These are phyloP conservation scores for Cephus pygmeus DNA, from an alignment of 2,888 invertebrate genomes.

Conservation along the genomic window DNA sequence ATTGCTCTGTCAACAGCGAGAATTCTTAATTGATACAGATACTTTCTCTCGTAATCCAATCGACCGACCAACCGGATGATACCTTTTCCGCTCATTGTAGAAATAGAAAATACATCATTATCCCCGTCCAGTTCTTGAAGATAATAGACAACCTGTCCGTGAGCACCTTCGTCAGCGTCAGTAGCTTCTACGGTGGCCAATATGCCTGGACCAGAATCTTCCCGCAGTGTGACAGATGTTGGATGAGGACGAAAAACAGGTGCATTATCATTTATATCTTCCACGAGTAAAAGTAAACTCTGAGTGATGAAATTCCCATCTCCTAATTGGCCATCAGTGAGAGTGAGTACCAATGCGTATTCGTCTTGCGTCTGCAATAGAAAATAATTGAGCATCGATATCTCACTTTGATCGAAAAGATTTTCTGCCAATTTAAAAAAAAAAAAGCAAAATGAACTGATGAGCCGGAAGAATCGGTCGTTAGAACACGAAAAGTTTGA, in stretches of 20 bases:
- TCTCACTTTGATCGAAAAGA: background rate
- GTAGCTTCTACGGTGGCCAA: conserved; percentile 86
- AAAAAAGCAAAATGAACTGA: background rate
- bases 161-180: conserved; percentile 91
- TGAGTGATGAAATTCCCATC: conserved; percentile 91
- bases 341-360: conserved; percentile 87
- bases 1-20: conserved; percentile 86
- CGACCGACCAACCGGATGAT: conserved; percentile 80
- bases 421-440: background rate
- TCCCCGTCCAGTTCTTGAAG: conserved; percentile 86
- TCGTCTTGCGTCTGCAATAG: conserved; percentile 81
- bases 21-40: conserved; percentile 85
- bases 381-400: background rate
- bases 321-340: conserved; percentile 88
- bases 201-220: conserved; percentile 81
- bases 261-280: conserved; percentile 92
- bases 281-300: conserved; percentile 87
- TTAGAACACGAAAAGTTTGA: background rate
- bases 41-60: conserved; percentile 89
- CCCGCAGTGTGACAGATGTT: conserved; percentile 82
- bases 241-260: conserved; percentile 89
- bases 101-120: conserved; percentile 80
- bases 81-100: conserved; percentile 87
- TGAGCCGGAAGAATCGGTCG: background rate
- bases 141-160: conserved; percentile 90